Evolutionary conservation across 2,888 invertebrate species (phyloP).

Genomic region (Sminthurides aquaticus): DNA sequence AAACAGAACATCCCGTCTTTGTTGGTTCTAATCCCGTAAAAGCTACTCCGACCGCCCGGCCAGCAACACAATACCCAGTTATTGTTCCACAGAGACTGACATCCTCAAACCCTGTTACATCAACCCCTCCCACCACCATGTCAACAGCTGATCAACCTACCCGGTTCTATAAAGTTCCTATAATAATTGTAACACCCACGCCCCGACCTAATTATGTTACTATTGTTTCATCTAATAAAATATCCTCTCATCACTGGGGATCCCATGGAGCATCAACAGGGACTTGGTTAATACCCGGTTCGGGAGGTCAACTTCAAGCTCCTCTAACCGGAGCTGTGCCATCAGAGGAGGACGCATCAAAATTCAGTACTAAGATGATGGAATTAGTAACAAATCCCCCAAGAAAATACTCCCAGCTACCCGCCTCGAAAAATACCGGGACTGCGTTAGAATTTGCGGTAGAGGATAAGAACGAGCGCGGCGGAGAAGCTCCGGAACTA

Average conservation of each 20-base stretch:
- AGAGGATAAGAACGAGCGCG: background rate
- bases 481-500: background rate
- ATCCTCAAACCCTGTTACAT: background rate
- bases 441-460: background rate
- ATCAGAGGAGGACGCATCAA: background rate
- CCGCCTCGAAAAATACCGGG: too few relatives aligned
- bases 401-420: background rate
- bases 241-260: constrained; percentile 10
- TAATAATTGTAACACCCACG: background rate
- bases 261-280: background rate
- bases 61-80: background rate
- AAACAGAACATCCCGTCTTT: background rate
- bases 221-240: background rate
- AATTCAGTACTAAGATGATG: background rate
- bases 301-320: background rate
- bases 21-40: background rate
- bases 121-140: background rate
- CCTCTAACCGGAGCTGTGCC: background rate
- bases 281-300: background rate
- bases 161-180: background rate
- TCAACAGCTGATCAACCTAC: background rate
- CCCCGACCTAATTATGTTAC: background rate
- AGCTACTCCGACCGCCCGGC: background rate
- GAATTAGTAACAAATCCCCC: background rate
- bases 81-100: background rate